Evolutionary conservation across 2,797 vertebrate species (phyloP).

Genomic region (Malacoctenus gilli): DNA sequence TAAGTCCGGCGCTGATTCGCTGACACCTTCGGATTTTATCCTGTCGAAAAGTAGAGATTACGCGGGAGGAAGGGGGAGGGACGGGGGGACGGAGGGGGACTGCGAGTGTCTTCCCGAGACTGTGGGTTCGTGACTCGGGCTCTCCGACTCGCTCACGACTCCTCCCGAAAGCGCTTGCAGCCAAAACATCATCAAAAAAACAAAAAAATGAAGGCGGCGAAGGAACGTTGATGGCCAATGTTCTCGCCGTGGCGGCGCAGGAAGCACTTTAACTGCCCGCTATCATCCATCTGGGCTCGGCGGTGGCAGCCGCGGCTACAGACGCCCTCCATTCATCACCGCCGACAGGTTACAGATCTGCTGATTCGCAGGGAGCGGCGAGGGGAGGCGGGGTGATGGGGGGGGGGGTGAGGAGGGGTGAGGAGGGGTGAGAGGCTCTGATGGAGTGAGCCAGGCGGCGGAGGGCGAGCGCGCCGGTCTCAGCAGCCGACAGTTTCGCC

Average conservation of each 20-base stretch:
- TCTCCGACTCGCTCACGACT: conserved; percentile 12
- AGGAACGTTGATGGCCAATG: conserved; percentile 32
- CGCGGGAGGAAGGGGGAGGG: no score
- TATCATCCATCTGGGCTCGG: conserved; percentile 68
- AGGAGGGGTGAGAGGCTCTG: conserved; percentile 21
- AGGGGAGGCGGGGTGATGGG: conserved; percentile 4
- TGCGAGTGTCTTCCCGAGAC: no score
- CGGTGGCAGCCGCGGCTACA: conserved; percentile 56
- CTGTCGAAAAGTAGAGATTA: no score
- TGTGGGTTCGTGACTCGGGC: no score
- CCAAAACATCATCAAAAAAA: conserved; percentile 28
- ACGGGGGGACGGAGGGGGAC: no score
- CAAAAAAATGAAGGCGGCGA: neutral
- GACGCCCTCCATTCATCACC: conserved; percentile 71
- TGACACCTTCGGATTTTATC: conserved; percentile 13
- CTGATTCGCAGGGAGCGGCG: conserved; percentile 52
- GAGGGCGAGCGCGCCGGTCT: conserved; percentile 35
- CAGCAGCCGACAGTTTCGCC: conserved; percentile 52
- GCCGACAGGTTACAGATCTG: conserved; percentile 65
- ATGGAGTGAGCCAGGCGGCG: conserved; percentile 51
- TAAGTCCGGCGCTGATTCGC: no score
- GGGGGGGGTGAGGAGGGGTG: neutral
- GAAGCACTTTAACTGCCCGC: conserved; percentile 65
- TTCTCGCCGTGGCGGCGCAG: conserved; percentile 30
- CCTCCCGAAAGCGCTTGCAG: conserved; percentile 11